Evolutionary conservation across 2,888 invertebrate species (phyloP).

Genomic region (Leptopterna dolabrata): DNA sequence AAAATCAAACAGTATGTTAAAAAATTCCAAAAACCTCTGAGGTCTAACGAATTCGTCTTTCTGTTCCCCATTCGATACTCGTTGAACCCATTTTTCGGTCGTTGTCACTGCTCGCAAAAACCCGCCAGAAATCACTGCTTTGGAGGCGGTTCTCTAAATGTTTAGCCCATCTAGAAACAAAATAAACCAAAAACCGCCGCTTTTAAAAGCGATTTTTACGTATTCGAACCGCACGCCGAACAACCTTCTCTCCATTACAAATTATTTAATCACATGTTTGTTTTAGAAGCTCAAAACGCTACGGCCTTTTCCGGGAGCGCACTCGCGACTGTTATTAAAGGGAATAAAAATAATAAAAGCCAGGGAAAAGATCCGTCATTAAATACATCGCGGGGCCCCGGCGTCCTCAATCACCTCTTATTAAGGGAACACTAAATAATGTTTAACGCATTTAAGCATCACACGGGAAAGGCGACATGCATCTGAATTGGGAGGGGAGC

Average conservation of each 20-base stretch:
- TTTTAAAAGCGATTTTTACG: neutral
- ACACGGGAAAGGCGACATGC: neutral
- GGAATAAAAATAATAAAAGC: neutral
- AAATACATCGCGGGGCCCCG: neutral
- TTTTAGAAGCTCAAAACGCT: neutral
- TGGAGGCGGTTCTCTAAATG: neutral
- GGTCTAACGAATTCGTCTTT: too few species aligned
- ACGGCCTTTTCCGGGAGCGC: neutral
- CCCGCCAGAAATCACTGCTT: neutral
- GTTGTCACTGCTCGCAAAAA: neutral
- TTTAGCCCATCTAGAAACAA: neutral
- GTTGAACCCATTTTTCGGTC: too few species aligned
- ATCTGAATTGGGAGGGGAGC: neutral
- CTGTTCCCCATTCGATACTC: too few species aligned
- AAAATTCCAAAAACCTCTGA: too few species aligned
- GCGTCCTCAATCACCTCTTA: neutral
- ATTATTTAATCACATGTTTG: conserved; percentile 1
- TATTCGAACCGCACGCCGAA: neutral
- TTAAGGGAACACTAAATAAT: neutral
- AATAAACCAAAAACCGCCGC: neutral
- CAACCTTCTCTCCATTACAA: neutral
- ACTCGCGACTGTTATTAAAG: neutral
- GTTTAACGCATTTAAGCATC: conserved; percentile 2
- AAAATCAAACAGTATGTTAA: too few species aligned
- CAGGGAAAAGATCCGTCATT: neutral